Evolutionary conservation across 2,888 invertebrate species (phyloP), one percentile per base, ranked within the genome.

Genomic region (Cheilosia vernalis): DNA sequence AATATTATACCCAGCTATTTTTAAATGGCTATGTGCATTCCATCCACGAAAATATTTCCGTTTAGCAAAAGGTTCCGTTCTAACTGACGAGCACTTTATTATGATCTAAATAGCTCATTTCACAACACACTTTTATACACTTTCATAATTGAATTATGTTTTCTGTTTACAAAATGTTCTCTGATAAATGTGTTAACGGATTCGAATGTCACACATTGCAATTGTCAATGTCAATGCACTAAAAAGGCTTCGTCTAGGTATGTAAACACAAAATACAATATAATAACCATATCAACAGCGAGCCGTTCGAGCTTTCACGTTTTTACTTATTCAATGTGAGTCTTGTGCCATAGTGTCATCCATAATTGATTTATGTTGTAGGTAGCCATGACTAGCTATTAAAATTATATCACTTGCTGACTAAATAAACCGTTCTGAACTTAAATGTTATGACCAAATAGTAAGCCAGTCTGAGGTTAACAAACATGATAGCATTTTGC

Each of bases 111-210:
- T 30, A 13, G 6, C 4, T n/a, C 15, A 27, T 44, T 40, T 10
- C 1, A 33, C 5, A 21, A 30, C 44, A 33, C 21, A 33, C 44
- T 67, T 67, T 37, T 77, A 77, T 67, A 77, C 51, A 21, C 33
- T 77, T 66, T 4, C 42, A 33, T 77, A 77, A 77, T 67, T 77
- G 2, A 53, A 77, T 77, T 77, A 77, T 9, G 15, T 30, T 37
- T 37, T n/a, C 40, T 67, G 21, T 21, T 42, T 53, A 53, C 58
- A 47, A 51, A 51, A 58, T 72, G 10, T 60, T 70, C 64, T 13
- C 53, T 40, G 24, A 67, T 40, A 64, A 51, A 21, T 51, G 60
- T 61, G 72, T 70, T 78, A 70, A 78, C 49, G 15, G 60, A 64
- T 56, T 33, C 58, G 19, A 51, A 67, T 49, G 37, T 37, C 13